Conservation (phyloP, 2,888 invertebrate genomes). For the Abrostola tripartita region DNA sequence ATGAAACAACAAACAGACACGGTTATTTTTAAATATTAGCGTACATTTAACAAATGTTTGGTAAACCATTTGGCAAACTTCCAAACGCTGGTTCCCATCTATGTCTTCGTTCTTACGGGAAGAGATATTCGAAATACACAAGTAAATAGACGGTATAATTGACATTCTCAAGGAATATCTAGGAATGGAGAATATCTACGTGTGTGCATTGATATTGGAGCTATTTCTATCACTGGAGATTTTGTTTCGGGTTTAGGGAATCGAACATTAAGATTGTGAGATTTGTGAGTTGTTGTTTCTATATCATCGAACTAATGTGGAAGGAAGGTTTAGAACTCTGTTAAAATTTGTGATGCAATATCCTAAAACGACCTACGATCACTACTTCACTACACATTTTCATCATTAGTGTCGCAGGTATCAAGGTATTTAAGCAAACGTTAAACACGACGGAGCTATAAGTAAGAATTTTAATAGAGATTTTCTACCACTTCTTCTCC, state of each 20-base stretch:
- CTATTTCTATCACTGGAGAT: slow-evolving; percentile 7
- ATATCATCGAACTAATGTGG: not conserved
- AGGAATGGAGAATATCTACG: slow-evolving; percentile 23
- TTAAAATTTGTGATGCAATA: not conserved
- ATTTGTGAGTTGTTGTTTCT: not conserved
- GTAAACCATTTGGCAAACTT: slow-evolving; percentile 63
- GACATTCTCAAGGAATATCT: slow-evolving; percentile 47
- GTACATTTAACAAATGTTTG: slow-evolving; percentile 57
- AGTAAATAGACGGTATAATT: slow-evolving; percentile 49
- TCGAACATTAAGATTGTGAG: not conserved
- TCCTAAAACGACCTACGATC: not conserved
- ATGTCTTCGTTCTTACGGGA: slow-evolving; percentile 58
- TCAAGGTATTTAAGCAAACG: no score
- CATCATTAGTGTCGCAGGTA: no score
- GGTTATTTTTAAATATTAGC: slow-evolving; percentile 58
- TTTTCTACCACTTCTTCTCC: no score
- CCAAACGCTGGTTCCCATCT: slow-evolving; percentile 68
- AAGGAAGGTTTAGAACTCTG: not conserved
- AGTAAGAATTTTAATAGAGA: no score
- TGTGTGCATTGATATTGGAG: slow-evolving; percentile 2
- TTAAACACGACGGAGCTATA: no score
- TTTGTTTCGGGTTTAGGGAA: not conserved
- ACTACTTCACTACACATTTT: not conserved
- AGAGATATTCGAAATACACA: slow-evolving; percentile 56
- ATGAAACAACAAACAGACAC: slow-evolving; percentile 41